Base-by-base conservation (phyloP, 1,140 invertebrate genomes). In the Condylostylus longicornis region DNA sequence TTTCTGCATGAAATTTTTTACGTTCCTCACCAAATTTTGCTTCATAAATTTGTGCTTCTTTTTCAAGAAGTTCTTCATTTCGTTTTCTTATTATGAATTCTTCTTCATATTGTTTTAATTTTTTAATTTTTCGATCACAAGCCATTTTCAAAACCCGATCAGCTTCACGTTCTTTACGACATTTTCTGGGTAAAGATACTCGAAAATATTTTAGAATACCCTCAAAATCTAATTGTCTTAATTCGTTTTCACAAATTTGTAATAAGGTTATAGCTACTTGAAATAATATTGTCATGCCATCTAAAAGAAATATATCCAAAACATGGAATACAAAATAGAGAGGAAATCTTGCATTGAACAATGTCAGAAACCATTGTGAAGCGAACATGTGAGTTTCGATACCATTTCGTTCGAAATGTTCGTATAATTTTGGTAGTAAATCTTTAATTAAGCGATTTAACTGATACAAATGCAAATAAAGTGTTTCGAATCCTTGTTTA, bases 361-460 rank as follows among this genome's bases (percentile, higher is more conserved):
- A 66, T 0, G 95, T 98, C 17, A 99, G 75, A 69, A 99, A 98
- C 96, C 96, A 99, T 67, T 99, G 95, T 21, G 87, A 91, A 17
- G 93, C 95, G 65, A 90, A 99, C 95, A 98, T 99, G 65, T 98
- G 95, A 36, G 89, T 82, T 64, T 98, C 95, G 30, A 98, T 77
- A 25, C 84, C 82, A 53, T 90, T 75, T 53, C 87, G 81, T 44
- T 69, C 69, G 65, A 98, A 97, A 64, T 98, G 95, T 41, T 77
- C 74, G 51, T 80, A 82, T 28, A 98, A 61, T 44, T 94, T 87
- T 1, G 80, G 78, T 33, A 96, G 57, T 62, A 95, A 85, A 62
- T 98, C 91, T 79, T 82, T 61, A 18, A 67, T 66, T 10, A 98
- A 64, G 42, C 85, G 73, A 52, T 96, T 89, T n/a, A 99, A 67